Conservation (phyloP, 2,888 invertebrate species). For the Eupithecia centaureata region DNA sequence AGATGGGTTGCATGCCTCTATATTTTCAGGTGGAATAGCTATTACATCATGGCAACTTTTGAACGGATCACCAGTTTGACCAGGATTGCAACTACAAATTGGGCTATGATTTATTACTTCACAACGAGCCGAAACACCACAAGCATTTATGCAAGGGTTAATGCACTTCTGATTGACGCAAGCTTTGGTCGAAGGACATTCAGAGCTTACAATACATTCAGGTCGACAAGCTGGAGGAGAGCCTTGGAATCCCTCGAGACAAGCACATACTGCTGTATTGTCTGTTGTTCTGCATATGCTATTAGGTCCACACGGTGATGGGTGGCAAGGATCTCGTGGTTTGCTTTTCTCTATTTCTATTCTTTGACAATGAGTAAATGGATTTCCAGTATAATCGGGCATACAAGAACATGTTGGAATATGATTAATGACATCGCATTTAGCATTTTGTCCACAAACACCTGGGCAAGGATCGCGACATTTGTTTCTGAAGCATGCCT, state of each 20-base stretch:
- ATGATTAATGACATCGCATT: constrained; percentile 90
- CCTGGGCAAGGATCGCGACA: constrained; percentile 90
- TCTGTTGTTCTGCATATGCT: constrained; percentile 90
- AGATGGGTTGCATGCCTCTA: constrained; percentile 88
- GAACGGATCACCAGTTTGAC: constrained; percentile 92
- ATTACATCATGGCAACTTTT: constrained; percentile 86
- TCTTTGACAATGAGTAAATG: constrained; percentile 83
- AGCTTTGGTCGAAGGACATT: constrained; percentile 91
- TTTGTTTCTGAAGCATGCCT: constrained; percentile 89
- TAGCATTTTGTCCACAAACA: constrained; percentile 88
- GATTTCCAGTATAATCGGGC: constrained; percentile 88
- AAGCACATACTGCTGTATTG: constrained; percentile 92
- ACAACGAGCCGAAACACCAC: constrained; percentile 90
- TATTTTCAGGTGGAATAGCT: constrained; percentile 62
- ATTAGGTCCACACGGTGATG: constrained; percentile 91
- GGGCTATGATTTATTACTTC: constrained; percentile 94
- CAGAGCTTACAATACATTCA: constrained; percentile 92
- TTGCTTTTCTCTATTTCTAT: constrained; percentile 56
- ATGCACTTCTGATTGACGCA: constrained; percentile 92
- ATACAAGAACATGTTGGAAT: constrained; percentile 89
- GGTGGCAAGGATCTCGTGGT: constrained; percentile 88
- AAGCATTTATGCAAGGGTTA: constrained; percentile 92
- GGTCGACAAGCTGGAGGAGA: constrained; percentile 92
- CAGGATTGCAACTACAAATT: constrained; percentile 91
- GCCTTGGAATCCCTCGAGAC: constrained; percentile 89